Evolutionary conservation across 2,888 invertebrate genomes (phyloP).

Genomic region (Calameuta filiformis): DNA sequence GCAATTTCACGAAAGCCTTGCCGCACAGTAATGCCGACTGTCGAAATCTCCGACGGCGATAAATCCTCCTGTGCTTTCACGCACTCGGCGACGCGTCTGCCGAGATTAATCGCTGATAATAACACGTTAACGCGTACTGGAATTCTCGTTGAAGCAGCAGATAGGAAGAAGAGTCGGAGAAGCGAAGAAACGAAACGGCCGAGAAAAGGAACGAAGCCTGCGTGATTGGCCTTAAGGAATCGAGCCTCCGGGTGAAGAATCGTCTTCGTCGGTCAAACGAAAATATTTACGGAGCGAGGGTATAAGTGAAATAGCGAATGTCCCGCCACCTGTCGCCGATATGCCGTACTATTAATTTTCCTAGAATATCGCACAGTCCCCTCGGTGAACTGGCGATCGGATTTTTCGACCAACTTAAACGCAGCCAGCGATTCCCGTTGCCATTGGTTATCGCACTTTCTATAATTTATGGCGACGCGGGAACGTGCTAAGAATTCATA

Average conservation of each 20-base stretch:
- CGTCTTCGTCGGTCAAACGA: not conserved
- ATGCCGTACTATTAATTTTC: not conserved
- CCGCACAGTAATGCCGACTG: not conserved
- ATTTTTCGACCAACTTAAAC: not conserved
- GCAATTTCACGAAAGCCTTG: not conserved
- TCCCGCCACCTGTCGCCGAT: not conserved
- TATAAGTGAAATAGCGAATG: not conserved
- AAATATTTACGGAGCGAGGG: not conserved
- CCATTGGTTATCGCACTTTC: not conserved
- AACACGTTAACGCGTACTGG: not conserved
- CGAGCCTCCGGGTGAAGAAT: not conserved
- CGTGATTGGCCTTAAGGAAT: not conserved
- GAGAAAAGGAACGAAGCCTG: not conserved
- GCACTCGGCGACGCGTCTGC: not conserved
- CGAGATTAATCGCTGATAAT: conserved; percentile 6
- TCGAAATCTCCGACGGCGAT: not conserved
- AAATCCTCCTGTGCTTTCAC: not conserved
- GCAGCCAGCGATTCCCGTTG: not conserved
- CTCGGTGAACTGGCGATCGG: not conserved
- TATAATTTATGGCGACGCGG: not conserved
- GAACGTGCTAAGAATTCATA: not conserved
- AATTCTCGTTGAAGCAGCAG: not conserved
- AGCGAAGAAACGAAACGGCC: not conserved
- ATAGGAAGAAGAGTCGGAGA: not conserved
- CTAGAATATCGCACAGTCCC: not conserved